Evolutionary conservation across 2,113 vertebrate genomes (phyloP), one percentile per base, ranked within the genome.

Genomic region (Formicarius rufipectus): DNA sequence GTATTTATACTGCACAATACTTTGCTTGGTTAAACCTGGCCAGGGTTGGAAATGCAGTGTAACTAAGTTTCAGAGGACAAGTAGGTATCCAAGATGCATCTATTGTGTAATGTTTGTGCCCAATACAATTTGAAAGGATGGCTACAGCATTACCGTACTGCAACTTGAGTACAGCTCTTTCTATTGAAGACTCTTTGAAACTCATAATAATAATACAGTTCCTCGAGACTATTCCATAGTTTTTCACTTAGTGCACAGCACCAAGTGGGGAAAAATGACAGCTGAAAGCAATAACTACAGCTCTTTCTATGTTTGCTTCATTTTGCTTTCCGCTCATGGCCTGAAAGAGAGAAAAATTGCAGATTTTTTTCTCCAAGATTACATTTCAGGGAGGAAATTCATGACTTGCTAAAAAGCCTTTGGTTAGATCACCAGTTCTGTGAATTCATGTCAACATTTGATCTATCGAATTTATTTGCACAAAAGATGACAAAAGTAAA

Each of bases 401-500:
- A 64, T 91, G 62, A 68, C 74, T 89, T 91, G 21, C 31, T 85
- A 60, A 87, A 89, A 89, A 75, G 17, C 5, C 19, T 84, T 71
- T 82, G 39, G 47, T 89, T 93, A 84, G 66, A 72, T 89, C 87
- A 82, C 44, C 33, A 40, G 68, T 91, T 37, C 62, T 85, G 63
- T 33, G 28, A 40, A 44, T 89, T 94, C 21, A 1, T 91, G 82
- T 93, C 81, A 89, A 64, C 87, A 84, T 93, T 95, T 94, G 56
- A 84, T 91, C 84, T 82, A 56, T 75, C 19, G 68, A 91, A 93
- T 91, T 91, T 87, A 84, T 87, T 95, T 75, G 42, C 33, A 60
- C 33, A 89, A 93, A 78, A 22, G 62, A 75, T 91, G 74, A 87
- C 94, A 66, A 79, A 89, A 96, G 56, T 82, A 82, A 94, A 87